phyloP scores from a whole-genome alignment of 2,888 invertebrate species.

The Drosophila trichaetosa region DNA sequence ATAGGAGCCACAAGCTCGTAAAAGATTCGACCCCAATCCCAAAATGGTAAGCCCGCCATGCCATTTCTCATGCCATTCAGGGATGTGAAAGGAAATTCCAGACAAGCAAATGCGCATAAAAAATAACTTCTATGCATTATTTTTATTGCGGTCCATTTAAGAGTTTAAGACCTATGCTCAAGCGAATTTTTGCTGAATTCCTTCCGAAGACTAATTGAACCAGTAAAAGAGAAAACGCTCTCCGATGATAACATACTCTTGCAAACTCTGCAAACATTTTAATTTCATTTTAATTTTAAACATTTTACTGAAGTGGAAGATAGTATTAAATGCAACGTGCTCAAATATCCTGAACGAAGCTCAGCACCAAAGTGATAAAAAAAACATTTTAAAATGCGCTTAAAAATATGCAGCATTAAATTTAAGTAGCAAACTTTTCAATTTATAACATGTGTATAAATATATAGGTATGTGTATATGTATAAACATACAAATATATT shows the following conservation, averaged over 20 bases:
- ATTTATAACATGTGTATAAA: background rate
- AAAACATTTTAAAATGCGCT: background rate
- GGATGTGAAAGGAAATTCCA: constrained; percentile 43
- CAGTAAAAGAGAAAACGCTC: background rate
- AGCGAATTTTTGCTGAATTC: constrained; percentile 20
- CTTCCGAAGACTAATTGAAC: constrained; percentile 3
- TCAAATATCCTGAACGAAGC: background rate
- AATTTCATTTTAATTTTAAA: background rate
- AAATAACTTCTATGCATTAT: constrained; percentile 62
- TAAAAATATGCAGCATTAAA: constrained; percentile 1
- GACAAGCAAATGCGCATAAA: constrained; percentile 44
- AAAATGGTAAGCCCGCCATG: constrained; percentile 35
- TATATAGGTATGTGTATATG: background rate
- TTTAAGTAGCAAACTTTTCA: background rate
- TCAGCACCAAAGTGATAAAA: background rate
- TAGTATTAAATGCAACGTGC: background rate
- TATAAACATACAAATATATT: background rate
- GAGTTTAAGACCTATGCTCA: constrained; percentile 26
- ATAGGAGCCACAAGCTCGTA: constrained; percentile 48
- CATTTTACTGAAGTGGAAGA: background rate
- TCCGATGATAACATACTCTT: background rate
- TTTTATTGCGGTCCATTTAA: constrained; percentile 40
- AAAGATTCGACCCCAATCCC: constrained; percentile 59
- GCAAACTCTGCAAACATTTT: background rate
- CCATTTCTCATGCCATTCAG: constrained; percentile 44